A percentile compares a stretch with the other conserved stretches of the same genome.
Conservation (phyloP, 1,140 invertebrate genomes). For the Babylonia areolata region DNA sequence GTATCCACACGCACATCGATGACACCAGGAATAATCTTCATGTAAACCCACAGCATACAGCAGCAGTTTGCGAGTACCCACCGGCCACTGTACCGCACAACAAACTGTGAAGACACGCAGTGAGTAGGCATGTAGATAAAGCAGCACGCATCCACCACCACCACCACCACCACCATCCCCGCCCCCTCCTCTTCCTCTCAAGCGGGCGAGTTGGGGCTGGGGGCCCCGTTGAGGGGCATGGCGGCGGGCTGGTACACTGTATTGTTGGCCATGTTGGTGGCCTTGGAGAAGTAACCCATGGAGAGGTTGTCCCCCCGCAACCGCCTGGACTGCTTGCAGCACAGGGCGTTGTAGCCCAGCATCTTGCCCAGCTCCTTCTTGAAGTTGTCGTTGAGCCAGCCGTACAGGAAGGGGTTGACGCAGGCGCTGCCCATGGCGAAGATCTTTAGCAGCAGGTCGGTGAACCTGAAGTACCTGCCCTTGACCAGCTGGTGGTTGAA, state of each 20-base stretch:
- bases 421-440: slow-evolving; percentile 85
- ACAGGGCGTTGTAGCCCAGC: slow-evolving; percentile 37
- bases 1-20: no score
- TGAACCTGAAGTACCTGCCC: slow-evolving; percentile 63
- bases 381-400: slow-evolving; percentile 81
- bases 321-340: neutral
- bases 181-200: neutral
- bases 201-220: neutral
- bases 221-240: neutral
- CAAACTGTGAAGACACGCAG: neutral
- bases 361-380: slow-evolving; percentile 69
- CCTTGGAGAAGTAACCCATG: slow-evolving; percentile 39
- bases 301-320: neutral
- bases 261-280: slow-evolving; percentile 38
- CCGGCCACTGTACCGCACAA: neutral
- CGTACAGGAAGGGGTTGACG: slow-evolving; percentile 88
- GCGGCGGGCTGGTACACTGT: neutral
- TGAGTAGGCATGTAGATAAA: neutral
- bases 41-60: neutral
- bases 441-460: slow-evolving; percentile 71
- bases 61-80: neutral
- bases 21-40: neutral
- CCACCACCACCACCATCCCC: neutral
- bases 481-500: slow-evolving; percentile 57
- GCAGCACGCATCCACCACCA: neutral